Evolutionary conservation across 2,797 vertebrate genomes (phyloP), one percentile per base, ranked within the genome.

Genomic region (Natrix natrix): DNA sequence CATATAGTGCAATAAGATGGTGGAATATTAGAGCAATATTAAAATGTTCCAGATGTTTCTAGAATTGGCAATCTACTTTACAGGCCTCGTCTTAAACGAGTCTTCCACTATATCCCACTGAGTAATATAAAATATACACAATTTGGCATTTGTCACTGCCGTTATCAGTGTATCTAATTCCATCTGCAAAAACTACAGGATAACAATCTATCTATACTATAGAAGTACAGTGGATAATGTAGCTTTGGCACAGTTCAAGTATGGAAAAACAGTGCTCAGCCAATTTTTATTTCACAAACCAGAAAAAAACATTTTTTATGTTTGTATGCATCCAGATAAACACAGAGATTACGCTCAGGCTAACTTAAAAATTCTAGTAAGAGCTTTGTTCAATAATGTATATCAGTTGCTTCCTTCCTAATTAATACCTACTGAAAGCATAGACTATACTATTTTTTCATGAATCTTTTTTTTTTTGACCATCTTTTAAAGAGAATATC

Each of bases 331-430:
- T 37, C n/a, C 56, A 56, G 32, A 57, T 60, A 59, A 92, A 88
- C 56, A 52, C 5, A 57, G 2, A 37, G 20, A 48, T 48, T 13
- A 66, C 48, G 37, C 14, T 48, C 26, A 93, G 59, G 0, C 11
- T 92, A 60, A 63, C 10, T 74, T 91, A 90, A 93, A 95, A 93
- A 26, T n/a, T 74, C 55, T 69, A 32, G n/a, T 43, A 93, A 59
- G 28, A 91, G n/a, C 20, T 52, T 14, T 66, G 1, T 20, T 4
- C 52, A 54, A 59, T 63, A 87, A 57, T 56, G n/a, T 55, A 26
- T 57, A n/a, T 55, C 54, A n/a, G 86, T 56, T 87, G 86, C 8
- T 87, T n/a, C 55, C 55, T 87, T 57, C 16, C n/a, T 28, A 87
- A 87, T 56, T n/a, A 56, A 87, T 87, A 56, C 52, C 54, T n/a